phyloP scores from a whole-genome alignment of 1,140 invertebrate species.

The Rhyacophila brunnea region DNA sequence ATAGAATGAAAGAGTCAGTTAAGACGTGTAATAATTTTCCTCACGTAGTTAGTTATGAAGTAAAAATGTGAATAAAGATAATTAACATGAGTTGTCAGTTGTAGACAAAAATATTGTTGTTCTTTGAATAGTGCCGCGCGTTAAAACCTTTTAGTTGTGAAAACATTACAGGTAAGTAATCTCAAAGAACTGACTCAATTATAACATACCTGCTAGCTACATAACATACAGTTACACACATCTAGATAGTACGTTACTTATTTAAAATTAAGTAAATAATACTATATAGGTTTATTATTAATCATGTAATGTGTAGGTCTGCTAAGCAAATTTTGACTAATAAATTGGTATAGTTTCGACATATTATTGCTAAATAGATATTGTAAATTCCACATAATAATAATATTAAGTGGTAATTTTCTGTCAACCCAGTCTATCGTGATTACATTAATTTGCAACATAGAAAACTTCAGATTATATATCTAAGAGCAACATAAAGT shows the following conservation, averaged over 20 bases:
- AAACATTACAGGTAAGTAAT: conserved; percentile 24
- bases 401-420: neutral
- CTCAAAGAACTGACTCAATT: conserved; percentile 1
- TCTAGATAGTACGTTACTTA: too few relatives aligned
- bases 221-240: neutral
- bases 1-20: neutral
- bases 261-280: too few relatives aligned
- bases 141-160: conserved; percentile 33
- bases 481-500: too few relatives aligned
- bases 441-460: too few relatives aligned
- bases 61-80: conserved; percentile 6
- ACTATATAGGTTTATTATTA: too few relatives aligned
- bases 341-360: neutral
- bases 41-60: neutral
- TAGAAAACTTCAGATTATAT: too few relatives aligned
- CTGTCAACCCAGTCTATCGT: too few relatives aligned
- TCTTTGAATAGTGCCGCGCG: conserved; percentile 7
- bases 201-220: neutral
- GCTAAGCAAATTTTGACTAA: too few relatives aligned
- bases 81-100: conserved; percentile 3
- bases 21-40: neutral
- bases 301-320: too few relatives aligned
- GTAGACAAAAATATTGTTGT: neutral
- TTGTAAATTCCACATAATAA: neutral
- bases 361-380: neutral